phyloP scores from a whole-genome alignment of 2,797 vertebrate species.

The Semaprochilodus insignis region DNA sequence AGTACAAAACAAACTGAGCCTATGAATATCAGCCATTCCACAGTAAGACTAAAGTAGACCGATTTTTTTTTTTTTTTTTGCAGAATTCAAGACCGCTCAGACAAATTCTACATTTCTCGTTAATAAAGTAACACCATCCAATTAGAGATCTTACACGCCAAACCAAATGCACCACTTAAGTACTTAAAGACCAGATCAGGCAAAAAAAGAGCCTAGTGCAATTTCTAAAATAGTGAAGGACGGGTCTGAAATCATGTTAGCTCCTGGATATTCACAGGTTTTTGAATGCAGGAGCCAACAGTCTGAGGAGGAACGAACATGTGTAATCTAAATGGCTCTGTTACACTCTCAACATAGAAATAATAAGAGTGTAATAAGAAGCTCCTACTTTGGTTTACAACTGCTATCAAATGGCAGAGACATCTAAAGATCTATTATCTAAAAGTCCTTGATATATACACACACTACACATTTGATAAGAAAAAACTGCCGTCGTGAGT shows the following conservation, averaged over 20 bases:
- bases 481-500: background rate
- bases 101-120: background rate
- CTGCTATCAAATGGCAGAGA: background rate
- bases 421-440: background rate
- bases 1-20: background rate
- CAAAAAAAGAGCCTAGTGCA: background rate
- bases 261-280: background rate
- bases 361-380: background rate
- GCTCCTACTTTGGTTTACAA: background rate
- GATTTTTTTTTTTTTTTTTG: too few species aligned
- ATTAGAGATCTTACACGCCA: background rate
- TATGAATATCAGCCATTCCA: background rate
- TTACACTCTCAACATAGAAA: background rate
- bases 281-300: background rate
- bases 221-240: background rate
- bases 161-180: conserved; percentile 21
- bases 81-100: background rate
- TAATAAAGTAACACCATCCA: conserved; percentile 1
- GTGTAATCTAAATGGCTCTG: background rate
- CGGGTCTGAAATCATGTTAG: background rate
- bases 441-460: background rate
- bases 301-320: background rate
- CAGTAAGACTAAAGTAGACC: background rate
- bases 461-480: too few species aligned
- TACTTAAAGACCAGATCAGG: conserved; percentile 10